Conservation (phyloP, 1,140 invertebrate species). For the Matsumurasca onukii region DNA sequence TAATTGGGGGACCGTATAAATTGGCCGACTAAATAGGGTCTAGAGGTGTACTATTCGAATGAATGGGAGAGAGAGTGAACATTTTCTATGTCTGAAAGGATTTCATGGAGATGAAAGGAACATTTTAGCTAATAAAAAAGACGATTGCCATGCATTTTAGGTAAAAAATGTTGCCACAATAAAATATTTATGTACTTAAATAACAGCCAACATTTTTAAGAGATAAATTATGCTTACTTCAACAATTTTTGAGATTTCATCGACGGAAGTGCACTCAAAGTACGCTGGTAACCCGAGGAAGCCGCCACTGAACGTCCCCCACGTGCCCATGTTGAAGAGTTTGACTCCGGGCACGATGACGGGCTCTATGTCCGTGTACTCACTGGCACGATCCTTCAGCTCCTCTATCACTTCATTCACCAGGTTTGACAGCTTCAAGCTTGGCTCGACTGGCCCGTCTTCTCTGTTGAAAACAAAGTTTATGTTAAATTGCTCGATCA, state of each 20-base stretch:
- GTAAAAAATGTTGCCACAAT: too few species aligned
- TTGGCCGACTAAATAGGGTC: too few species aligned
- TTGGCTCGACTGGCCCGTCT: slow-evolving; percentile 15
- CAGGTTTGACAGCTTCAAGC: slow-evolving; percentile 9
- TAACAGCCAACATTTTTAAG: too few species aligned
- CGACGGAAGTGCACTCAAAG: slow-evolving; percentile 14
- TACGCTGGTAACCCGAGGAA: slow-evolving; percentile 32
- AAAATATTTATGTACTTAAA: too few species aligned
- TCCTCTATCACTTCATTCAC: slow-evolving; percentile 31
- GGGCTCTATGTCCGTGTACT: slow-evolving; percentile 4
- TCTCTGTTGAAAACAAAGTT: slow-evolving; percentile 5
- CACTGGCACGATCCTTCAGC: slow-evolving; percentile 18
- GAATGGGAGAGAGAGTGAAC: too few species aligned
- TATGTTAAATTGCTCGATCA: not conserved
- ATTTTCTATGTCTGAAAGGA: too few species aligned
- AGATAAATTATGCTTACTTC: slow-evolving; percentile 19
- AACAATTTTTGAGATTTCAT: slow-evolving; percentile 19
- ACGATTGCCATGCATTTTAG: too few species aligned
- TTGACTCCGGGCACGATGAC: slow-evolving; percentile 22
- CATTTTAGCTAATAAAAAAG: too few species aligned
- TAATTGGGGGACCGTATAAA: too few species aligned
- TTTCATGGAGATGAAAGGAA: too few species aligned
- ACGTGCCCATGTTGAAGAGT: slow-evolving; percentile 20
- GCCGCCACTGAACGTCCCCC: slow-evolving; percentile 19
- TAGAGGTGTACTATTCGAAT: too few species aligned